Percentiles rank a stretch among this genome's conserved stretches.
Conservation (phyloP, 2,797 vertebrate species). For the Xiphorhynchus erythropygius region DNA sequence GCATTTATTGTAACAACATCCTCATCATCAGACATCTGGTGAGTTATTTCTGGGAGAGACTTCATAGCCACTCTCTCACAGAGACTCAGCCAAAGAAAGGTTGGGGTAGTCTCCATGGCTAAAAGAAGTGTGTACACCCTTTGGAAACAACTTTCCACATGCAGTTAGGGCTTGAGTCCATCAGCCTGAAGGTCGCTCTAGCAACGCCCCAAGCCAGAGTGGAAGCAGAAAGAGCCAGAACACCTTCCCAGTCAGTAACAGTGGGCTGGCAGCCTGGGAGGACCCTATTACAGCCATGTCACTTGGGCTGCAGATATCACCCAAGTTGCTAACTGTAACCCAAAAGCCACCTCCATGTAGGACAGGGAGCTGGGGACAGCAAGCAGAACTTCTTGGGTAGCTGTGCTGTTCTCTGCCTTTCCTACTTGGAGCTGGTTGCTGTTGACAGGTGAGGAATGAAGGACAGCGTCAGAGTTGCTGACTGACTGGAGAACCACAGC, state of each 20-base stretch:
- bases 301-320: neutral
- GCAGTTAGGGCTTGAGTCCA: neutral
- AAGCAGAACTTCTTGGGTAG: neutral
- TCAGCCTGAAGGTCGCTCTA: neutral
- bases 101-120: neutral
- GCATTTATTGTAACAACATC: neutral
- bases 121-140: neutral
- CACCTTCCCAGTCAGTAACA: neutral
- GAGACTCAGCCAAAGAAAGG: neutral
- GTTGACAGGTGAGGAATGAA: neutral
- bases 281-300: neutral
- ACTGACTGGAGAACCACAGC: neutral
- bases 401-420: neutral
- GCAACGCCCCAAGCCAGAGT: neutral
- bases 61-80: neutral
- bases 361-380: neutral
- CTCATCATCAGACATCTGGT: neutral
- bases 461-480: neutral
- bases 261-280: neutral
- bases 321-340: neutral
- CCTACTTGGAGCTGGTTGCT: neutral
- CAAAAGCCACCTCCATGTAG: neutral
- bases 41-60: neutral
- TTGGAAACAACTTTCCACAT: neutral
- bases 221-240: neutral